These are phyloP conservation scores for Micromys minutus DNA, from an alignment of 2,113 vertebrate species.

Conservation along the genomic window DNA sequence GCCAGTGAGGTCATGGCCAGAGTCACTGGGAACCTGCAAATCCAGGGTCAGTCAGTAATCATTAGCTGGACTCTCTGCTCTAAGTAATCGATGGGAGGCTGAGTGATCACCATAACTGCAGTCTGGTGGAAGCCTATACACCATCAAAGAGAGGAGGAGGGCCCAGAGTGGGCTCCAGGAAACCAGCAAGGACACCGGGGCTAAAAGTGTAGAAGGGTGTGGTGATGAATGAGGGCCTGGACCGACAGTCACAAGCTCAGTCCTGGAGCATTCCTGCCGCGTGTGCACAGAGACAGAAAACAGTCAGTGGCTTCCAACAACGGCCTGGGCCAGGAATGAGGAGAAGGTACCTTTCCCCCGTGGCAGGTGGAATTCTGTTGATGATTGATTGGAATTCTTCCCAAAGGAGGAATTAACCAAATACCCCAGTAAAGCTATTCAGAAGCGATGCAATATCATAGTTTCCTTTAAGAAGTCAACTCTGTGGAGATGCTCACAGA, in stretches of 20 bases:
- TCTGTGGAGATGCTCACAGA: not conserved
- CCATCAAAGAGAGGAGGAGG: not conserved
- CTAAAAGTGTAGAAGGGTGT: not conserved
- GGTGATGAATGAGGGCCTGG: conserved; percentile 7
- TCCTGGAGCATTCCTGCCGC: not conserved
- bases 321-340: conserved; percentile 35
- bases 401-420: conserved; percentile 17
- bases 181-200: not conserved
- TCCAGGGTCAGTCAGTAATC: not conserved
- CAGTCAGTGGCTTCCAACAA: not conserved
- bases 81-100: not conserved
- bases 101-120: not conserved
- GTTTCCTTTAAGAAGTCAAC: conserved; percentile 51
- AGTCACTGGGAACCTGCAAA: not conserved
- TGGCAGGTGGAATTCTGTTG: conserved; percentile 55
- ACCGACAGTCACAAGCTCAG: not conserved
- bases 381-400: conserved; percentile 63
- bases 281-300: not conserved
- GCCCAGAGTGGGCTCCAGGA: not conserved
- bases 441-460: not conserved
- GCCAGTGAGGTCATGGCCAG: not conserved
- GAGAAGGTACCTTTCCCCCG: not conserved
- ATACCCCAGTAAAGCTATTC: conserved; percentile 21
- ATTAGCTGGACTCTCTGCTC: not conserved
- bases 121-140: not conserved